These are phyloP conservation scores for Drosophila trichaetosa DNA, from an alignment of 2,888 invertebrate genomes.

Conservation along the genomic window DNA sequence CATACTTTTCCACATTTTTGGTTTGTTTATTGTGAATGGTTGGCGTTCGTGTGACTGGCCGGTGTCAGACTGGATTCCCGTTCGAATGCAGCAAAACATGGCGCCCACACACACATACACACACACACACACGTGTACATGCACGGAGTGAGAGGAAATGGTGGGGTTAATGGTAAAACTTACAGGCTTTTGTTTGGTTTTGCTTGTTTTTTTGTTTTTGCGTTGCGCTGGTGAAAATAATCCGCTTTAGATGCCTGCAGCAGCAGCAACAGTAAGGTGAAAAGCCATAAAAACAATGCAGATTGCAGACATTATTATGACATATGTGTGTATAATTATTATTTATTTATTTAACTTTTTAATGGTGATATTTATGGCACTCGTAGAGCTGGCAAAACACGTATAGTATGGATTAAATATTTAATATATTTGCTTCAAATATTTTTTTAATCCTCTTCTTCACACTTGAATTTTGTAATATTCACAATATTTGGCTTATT, in stretches of 20 bases:
- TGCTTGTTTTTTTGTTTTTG: conserved; percentile 37
- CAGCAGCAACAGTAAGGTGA: conserved; percentile 32
- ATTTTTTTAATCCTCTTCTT: conserved; percentile 25
- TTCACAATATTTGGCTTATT: conserved; percentile 16
- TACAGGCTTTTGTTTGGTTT: conserved; percentile 63
- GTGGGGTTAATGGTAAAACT: conserved; percentile 59
- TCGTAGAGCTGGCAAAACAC: conserved; percentile 14
- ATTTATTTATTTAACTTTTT: conserved; percentile 17
- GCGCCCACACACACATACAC: conserved; percentile 40
- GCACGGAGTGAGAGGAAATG: not conserved
- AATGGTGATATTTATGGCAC: conserved; percentile 37
- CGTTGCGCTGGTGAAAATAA: conserved; percentile 54
- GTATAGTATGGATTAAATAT: conserved; percentile 27
- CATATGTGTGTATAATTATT: conserved; percentile 16
- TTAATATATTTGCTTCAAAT: conserved; percentile 17
- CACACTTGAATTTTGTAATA: conserved; percentile 32
- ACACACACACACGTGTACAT: conserved; percentile 7
- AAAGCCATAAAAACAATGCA: conserved; percentile 37
- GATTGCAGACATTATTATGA: conserved; percentile 32
- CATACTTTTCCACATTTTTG: conserved; percentile 1
- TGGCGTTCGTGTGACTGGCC: conserved; percentile 31
- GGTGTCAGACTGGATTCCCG: conserved; percentile 41
- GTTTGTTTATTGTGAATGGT: conserved; percentile 5
- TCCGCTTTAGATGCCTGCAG: conserved; percentile 66
- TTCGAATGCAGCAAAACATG: conserved; percentile 56